phyloP scores from a whole-genome alignment of 2,797 vertebrate genomes.

The Mormyrops attenuatus region DNA sequence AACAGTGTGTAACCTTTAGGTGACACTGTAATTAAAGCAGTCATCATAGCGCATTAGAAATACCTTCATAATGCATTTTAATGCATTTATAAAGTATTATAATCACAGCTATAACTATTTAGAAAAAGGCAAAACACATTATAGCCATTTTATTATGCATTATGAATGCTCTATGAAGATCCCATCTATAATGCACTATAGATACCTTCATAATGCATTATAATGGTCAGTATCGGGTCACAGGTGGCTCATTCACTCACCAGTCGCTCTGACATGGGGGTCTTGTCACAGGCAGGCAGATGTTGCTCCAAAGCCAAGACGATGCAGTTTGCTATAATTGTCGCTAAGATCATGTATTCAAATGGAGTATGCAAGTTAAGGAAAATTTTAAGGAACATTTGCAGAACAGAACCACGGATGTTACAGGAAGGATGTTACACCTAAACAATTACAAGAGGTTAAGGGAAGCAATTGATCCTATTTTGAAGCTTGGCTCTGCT shows the following conservation, averaged over 20 bases:
- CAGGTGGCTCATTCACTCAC: slow-evolving; percentile 64
- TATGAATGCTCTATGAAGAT: neutral
- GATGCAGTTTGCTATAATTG: slow-evolving; percentile 97
- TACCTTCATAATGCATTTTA: neutral
- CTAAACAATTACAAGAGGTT: neutral
- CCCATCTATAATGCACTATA: neutral
- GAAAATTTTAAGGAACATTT: slow-evolving; percentile 28
- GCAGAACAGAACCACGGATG: neutral
- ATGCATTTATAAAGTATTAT: neutral
- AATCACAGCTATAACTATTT: neutral
- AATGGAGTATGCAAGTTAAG: slow-evolving; percentile 81
- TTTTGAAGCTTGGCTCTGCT: neutral
- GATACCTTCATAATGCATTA: neutral
- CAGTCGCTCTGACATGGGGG: slow-evolving; percentile 91
- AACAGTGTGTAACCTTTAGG: neutral
- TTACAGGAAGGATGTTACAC: neutral
- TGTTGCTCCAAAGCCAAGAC: slow-evolving; percentile 95
- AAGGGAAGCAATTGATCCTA: neutral
- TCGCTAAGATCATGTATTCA: slow-evolving; percentile 97
- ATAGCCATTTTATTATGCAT: neutral
- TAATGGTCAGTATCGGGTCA: neutral
- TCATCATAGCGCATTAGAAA: neutral
- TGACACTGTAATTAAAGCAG: neutral
- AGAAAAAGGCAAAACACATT: neutral
- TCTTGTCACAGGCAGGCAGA: slow-evolving; percentile 90